These are phyloP conservation scores for Gobio occitaniae DNA, from an alignment of 2,797 vertebrate genomes.

Conservation along the genomic window DNA sequence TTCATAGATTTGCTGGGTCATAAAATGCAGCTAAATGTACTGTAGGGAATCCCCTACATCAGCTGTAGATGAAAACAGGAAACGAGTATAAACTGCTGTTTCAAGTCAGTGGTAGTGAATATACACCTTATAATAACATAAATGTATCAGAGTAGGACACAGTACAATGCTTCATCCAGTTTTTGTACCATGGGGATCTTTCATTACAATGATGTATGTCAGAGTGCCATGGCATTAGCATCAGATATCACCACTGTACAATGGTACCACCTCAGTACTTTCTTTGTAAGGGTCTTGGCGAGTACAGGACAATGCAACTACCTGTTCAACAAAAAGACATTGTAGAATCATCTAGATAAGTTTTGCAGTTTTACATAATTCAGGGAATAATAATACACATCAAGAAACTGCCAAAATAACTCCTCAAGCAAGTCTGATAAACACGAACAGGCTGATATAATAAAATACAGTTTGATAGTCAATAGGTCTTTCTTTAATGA, in stretches of 20 bases:
- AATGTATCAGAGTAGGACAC: background rate
- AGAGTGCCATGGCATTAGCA: background rate
- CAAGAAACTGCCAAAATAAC: conserved; percentile 5
- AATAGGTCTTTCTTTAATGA: background rate
- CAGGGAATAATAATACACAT: conserved; percentile 4
- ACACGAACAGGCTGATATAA: conserved; percentile 7
- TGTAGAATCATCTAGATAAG: background rate
- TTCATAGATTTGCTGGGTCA: conserved; percentile 66
- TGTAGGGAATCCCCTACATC: background rate
- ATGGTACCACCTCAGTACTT: background rate
- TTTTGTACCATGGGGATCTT: background rate
- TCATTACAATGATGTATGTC: conserved; percentile 4
- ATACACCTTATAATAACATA: background rate
- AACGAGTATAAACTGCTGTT: background rate
- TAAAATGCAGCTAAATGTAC: conserved; percentile 62
- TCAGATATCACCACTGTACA: background rate
- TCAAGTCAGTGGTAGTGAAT: background rate
- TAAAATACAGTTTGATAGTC: background rate
- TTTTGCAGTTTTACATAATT: background rate
- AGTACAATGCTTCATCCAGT: background rate
- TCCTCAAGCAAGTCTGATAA: background rate
- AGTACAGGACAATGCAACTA: conserved; percentile 12
- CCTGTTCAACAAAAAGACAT: conserved; percentile 21
- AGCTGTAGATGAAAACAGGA: background rate
- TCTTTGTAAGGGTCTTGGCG: background rate